Evolutionary conservation across 2,888 invertebrate genomes (phyloP).

Genomic region (Morpho achilles): DNA sequence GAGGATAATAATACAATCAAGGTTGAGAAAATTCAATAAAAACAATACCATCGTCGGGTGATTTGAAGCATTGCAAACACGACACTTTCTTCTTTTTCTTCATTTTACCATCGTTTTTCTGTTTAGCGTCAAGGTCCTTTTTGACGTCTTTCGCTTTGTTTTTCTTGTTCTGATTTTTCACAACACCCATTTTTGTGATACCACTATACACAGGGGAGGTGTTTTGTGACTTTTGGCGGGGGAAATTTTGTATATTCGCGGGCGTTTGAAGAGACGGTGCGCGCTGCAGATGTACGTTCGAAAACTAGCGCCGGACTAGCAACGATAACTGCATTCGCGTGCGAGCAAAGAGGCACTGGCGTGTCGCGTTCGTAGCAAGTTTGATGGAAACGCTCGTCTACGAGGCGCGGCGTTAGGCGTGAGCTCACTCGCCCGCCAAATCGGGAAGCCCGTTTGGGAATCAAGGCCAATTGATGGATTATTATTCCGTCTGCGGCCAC

Average conservation of each 20-base stretch:
- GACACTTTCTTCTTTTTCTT: slow-evolving; percentile 74
- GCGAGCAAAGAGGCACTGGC: slow-evolving; percentile 64
- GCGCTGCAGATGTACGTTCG: slow-evolving; percentile 65
- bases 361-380: slow-evolving; percentile 44
- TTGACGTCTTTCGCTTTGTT: slow-evolving; percentile 42
- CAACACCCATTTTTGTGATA: slow-evolving; percentile 65
- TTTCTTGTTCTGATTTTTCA: slow-evolving; percentile 65
- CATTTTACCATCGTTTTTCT: slow-evolving; percentile 63
- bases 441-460: slow-evolving; percentile 68
- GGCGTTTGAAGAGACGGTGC: slow-evolving; percentile 36
- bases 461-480: slow-evolving; percentile 69
- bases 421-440: slow-evolving; percentile 66
- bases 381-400: slow-evolving; percentile 43
- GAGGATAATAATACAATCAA: too few relatives aligned
- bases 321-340: slow-evolving; percentile 71
- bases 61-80: slow-evolving; percentile 75
- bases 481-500: slow-evolving; percentile 58
- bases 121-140: slow-evolving; percentile 50
- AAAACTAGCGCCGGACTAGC: slow-evolving; percentile 72
- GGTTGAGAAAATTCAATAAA: too few relatives aligned
- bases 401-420: slow-evolving; percentile 47
- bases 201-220: slow-evolving; percentile 2
- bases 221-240: slow-evolving; percentile 27
- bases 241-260: slow-evolving; percentile 37
- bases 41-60: slow-evolving; percentile 60